Evolutionary conservation across 2,888 invertebrate species (phyloP).

Genomic region (Harpalus rufipes): DNA sequence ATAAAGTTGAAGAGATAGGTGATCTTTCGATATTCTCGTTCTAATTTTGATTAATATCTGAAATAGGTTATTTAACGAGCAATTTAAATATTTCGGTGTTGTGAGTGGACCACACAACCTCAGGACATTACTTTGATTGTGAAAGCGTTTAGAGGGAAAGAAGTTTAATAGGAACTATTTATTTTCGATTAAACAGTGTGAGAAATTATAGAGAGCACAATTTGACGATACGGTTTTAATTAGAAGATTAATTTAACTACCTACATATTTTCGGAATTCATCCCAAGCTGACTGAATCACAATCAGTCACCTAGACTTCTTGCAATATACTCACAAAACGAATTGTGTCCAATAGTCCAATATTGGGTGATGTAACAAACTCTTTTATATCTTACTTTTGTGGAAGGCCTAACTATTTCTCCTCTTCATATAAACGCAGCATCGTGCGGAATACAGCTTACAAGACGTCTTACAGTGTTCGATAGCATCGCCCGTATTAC

Average conservation of each 20-base stretch:
- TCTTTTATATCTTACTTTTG: neutral
- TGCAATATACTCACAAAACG: too few relatives aligned
- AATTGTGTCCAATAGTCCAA: too few relatives aligned
- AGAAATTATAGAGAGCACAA: conserved; percentile 39
- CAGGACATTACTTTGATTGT: conserved; percentile 63
- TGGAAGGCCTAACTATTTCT: neutral
- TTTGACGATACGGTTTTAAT: conserved; percentile 59
- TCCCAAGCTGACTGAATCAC: too few relatives aligned
- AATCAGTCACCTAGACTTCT: too few relatives aligned
- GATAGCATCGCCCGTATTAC: conserved; percentile 77
- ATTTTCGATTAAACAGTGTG: conserved; percentile 46
- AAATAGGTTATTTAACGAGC: conserved; percentile 65
- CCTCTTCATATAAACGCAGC: conserved; percentile 47
- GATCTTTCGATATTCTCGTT: conserved; percentile 49
- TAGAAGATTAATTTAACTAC: conserved; percentile 14
- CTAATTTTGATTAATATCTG: conserved; percentile 67
- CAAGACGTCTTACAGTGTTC: conserved; percentile 47
- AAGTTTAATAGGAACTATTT: conserved; percentile 63
- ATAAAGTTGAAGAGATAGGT: conserved; percentile 9
- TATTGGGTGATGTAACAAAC: too few relatives aligned
- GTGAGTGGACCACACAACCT: conserved; percentile 59
- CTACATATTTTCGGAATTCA: too few relatives aligned
- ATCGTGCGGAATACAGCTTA: neutral
- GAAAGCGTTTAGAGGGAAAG: conserved; percentile 64
- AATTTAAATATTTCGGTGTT: conserved; percentile 65